Evolutionary conservation across 2,797 vertebrate species (phyloP).

Genomic region (Pseudocheirus occidentalis): DNA sequence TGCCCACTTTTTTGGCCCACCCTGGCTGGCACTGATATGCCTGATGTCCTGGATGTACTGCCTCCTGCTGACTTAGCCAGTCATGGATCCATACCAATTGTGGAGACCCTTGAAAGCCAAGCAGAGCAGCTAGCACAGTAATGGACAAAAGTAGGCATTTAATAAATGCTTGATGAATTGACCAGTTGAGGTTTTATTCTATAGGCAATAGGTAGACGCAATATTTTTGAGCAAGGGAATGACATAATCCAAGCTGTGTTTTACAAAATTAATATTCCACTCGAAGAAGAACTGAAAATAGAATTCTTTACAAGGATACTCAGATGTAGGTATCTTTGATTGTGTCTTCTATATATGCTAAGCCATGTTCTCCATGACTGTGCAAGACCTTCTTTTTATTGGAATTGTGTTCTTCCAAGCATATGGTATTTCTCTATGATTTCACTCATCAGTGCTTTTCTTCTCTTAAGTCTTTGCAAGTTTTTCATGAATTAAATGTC

Average conservation of each 20-base stretch:
- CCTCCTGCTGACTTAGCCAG: not conserved
- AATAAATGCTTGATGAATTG: not conserved
- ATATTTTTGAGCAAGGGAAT: not conserved
- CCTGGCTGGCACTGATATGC: not conserved
- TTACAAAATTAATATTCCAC: not conserved
- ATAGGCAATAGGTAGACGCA: not conserved
- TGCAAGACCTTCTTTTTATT: constrained; percentile 58
- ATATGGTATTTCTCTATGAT: constrained; percentile 39
- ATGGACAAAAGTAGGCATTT: not conserved
- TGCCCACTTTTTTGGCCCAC: not conserved
- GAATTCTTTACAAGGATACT: constrained; percentile 65
- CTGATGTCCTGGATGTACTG: not conserved
- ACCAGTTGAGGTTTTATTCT: not conserved
- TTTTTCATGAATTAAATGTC: constrained; percentile 17
- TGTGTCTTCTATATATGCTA: constrained; percentile 41
- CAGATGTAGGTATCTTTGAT: constrained; percentile 58
- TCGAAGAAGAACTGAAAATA: constrained; percentile 60
- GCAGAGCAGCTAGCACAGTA: not conserved
- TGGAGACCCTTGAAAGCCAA: not conserved
- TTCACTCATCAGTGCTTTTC: constrained; percentile 63
- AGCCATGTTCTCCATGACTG: constrained; percentile 52
- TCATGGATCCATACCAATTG: not conserved
- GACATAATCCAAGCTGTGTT: not conserved
- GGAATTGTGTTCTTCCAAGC: constrained; percentile 27
- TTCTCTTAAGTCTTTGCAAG: constrained; percentile 16